Evolutionary conservation across 2,113 vertebrate genomes (phyloP).

Genomic region (Chlamydotis undulata): DNA sequence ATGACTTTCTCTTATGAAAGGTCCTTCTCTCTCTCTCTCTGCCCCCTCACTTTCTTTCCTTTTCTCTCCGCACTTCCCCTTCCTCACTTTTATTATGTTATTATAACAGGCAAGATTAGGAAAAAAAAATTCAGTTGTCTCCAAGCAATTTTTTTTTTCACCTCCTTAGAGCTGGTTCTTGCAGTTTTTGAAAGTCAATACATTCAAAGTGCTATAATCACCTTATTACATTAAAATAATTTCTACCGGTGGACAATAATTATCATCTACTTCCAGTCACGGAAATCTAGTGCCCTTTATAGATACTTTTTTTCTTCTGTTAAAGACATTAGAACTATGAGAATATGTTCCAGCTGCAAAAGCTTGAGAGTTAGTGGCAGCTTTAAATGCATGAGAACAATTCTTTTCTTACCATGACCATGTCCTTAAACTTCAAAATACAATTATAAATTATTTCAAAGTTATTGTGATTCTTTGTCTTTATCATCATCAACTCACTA

Average conservation of each 20-base stretch:
- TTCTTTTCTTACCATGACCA: neutral
- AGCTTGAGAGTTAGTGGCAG: neutral
- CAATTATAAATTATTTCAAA: neutral
- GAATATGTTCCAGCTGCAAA: neutral
- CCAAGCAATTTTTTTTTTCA: neutral
- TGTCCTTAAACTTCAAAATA: neutral
- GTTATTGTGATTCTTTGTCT: neutral
- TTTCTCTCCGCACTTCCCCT: neutral
- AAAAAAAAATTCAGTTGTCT: neutral
- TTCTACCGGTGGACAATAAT: neutral
- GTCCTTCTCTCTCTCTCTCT: neutral
- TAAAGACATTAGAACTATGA: neutral
- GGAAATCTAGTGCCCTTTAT: neutral
- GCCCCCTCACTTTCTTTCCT: accelerated
- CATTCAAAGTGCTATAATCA: neutral
- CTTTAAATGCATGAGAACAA: neutral
- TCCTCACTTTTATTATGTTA: neutral
- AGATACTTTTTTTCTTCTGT: neutral
- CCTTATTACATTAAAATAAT: neutral
- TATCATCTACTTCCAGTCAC: neutral
- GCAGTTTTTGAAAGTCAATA: neutral
- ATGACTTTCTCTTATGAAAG: neutral
- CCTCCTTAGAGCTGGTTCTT: neutral
- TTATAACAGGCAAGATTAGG: neutral
- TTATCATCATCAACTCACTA: neutral